These are phyloP conservation scores for Alsophila aescularia DNA, from an alignment of 2,888 invertebrate species.

Conservation along the genomic window DNA sequence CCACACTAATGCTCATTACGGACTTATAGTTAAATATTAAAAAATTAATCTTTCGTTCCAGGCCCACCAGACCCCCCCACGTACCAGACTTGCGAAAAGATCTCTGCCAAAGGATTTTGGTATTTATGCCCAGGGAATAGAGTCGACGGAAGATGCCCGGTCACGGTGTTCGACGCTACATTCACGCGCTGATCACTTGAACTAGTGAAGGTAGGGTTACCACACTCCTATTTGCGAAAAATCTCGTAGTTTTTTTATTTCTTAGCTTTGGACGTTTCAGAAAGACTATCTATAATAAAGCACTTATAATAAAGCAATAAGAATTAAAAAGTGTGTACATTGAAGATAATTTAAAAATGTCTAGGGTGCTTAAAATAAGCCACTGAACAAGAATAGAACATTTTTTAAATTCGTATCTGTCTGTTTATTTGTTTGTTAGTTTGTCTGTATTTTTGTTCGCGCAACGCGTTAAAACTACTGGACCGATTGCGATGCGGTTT, in stretches of 20 bases:
- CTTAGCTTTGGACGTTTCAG: too few species aligned
- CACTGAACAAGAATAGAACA: too few species aligned
- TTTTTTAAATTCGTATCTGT: too few species aligned
- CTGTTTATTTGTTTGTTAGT: too few species aligned
- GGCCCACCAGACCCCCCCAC: not conserved
- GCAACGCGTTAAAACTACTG: too few species aligned
- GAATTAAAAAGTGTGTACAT: too few species aligned
- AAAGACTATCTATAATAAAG: too few species aligned
- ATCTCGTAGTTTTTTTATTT: not conserved
- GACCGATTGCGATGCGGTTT: too few species aligned
- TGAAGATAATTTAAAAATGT: too few species aligned
- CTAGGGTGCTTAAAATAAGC: too few species aligned
- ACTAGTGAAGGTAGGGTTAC: slow-evolving; percentile 29
- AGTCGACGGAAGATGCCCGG: slow-evolving; percentile 47
- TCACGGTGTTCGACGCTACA: slow-evolving; percentile 40
- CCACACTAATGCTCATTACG: not conserved
- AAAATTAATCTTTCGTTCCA: slow-evolving; percentile 6
- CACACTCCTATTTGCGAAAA: not conserved
- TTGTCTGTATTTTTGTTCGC: too few species aligned
- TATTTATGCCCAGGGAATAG: slow-evolving; percentile 16
- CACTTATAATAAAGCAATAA: too few species aligned
- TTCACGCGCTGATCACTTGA: slow-evolving; percentile 52
- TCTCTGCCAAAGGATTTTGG: slow-evolving; percentile 6
- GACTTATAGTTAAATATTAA: not conserved
- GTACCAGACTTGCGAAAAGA: not conserved